Evolutionary conservation across 2,797 vertebrate genomes (phyloP).

Genomic region (Amniataba percoides): DNA sequence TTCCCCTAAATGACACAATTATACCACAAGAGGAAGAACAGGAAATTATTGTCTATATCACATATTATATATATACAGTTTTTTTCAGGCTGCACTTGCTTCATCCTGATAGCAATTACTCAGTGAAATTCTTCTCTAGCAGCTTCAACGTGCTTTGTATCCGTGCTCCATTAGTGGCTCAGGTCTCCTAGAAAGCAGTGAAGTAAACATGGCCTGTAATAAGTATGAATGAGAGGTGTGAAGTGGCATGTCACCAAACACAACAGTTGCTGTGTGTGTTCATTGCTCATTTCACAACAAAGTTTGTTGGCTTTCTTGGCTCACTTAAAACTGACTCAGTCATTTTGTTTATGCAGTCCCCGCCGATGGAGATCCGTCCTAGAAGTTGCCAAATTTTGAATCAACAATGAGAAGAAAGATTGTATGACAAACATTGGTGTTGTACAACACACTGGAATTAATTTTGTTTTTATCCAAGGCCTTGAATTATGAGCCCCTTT

Average conservation of each 20-base stretch:
- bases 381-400: constrained; percentile 1
- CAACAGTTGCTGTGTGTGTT: constrained; percentile 1
- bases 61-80: not conserved
- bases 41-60: constrained; percentile 18
- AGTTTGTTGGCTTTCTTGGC: not conserved
- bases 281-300: constrained; percentile 1
- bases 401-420: not conserved
- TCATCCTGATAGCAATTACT: constrained; percentile 20
- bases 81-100: not conserved
- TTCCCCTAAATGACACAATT: constrained; percentile 23
- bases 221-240: not conserved
- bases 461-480: not conserved
- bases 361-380: constrained; percentile 1
- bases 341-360: not conserved
- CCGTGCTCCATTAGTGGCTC: not conserved
- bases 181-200: not conserved
- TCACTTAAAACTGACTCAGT: not conserved
- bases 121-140: constrained; percentile 11
- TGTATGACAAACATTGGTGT: not conserved
- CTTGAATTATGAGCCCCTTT: constrained; percentile 1
- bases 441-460: not conserved
- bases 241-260: not conserved
- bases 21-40: not conserved
- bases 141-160: not conserved
- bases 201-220: not conserved